phyloP scores from a whole-genome alignment of 2,113 vertebrate genomes.

The Picathartes gymnocephalus region DNA sequence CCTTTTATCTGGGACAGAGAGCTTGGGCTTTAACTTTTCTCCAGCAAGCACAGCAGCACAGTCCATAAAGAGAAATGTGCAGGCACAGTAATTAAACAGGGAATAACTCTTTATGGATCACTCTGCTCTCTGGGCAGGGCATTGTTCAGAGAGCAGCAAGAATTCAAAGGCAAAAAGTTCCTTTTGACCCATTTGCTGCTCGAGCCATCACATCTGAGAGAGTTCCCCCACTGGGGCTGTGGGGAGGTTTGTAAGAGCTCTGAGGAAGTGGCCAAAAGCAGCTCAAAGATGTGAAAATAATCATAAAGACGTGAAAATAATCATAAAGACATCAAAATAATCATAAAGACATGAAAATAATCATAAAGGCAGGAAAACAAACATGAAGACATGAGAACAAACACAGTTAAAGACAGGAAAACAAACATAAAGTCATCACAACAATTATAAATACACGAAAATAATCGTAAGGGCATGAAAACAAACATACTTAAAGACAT shows the following conservation, averaged over 20 bases:
- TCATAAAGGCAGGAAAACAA: not conserved
- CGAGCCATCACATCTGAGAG: not conserved
- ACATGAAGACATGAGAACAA: accelerated
- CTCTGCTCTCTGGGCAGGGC: not conserved
- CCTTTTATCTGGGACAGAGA: not conserved
- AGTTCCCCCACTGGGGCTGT: not conserved
- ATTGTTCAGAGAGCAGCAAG: not conserved
- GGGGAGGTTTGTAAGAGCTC: not conserved
- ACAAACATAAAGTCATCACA: not conserved
- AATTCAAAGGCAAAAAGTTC: not conserved
- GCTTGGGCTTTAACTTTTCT: not conserved
- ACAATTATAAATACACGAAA: not conserved
- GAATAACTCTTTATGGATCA: accelerated
- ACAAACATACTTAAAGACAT: not conserved
- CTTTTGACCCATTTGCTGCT: not conserved
- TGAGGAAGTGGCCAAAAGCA: not conserved
- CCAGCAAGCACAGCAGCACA: not conserved
- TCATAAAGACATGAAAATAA: not conserved
- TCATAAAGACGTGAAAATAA: accelerated
- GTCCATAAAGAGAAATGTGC: accelerated
- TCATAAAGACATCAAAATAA: not conserved
- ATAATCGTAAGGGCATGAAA: not conserved
- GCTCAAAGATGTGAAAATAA: not conserved
- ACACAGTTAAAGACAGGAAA: not conserved
- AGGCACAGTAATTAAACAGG: not conserved